Evolutionary conservation across 2,888 invertebrate genomes (phyloP).

Genomic region (Sepioteuthis lessoniana): DNA sequence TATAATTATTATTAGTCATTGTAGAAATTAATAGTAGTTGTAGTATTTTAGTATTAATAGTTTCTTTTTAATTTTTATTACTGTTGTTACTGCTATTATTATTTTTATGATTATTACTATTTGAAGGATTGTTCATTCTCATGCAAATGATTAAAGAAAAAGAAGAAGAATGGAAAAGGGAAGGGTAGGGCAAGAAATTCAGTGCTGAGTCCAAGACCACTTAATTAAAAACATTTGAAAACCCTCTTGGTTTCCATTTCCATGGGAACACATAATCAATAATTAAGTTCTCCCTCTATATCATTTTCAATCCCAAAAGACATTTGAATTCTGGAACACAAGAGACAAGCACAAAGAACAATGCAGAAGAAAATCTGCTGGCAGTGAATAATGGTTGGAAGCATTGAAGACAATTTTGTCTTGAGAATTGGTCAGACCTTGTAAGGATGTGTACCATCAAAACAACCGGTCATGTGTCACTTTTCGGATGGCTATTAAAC

Average conservation of each 20-base stretch:
- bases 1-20: no score
- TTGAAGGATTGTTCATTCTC: no score
- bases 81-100: no score
- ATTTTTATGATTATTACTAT: no score
- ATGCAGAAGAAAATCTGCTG: not conserved
- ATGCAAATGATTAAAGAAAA: not conserved
- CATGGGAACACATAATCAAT: not conserved
- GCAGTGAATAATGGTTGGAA: not conserved
- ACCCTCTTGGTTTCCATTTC: not conserved
- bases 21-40: no score
- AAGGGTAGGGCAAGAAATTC: not conserved
- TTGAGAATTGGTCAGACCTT: not conserved
- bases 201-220: not conserved
- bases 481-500: no score
- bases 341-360: not conserved
- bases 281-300: conserved; percentile 16
- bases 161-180: not conserved
- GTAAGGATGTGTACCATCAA: not conserved
- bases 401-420: not conserved
- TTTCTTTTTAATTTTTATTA: no score
- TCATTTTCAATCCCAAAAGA: conserved; percentile 14
- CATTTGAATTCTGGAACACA: not conserved
- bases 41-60: no score
- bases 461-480: not conserved
- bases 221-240: conserved; percentile 10